Percentiles rank a stretch among this genome's conserved stretches.
Conservation (phyloP, 2,797 vertebrate species). For the Thamnophis elegans region DNA sequence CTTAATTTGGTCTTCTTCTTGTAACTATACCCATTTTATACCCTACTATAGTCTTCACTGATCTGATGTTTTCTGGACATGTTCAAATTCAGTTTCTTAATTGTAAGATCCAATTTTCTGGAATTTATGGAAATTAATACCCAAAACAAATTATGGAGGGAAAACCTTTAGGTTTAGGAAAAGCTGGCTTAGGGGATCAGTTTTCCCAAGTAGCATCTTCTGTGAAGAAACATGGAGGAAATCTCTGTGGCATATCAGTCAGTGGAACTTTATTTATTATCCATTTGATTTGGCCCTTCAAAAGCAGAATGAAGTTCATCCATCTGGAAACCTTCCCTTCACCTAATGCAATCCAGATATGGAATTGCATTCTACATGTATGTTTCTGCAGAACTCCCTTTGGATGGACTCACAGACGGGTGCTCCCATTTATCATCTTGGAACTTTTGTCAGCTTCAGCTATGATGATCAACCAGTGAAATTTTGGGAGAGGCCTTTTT, state of each 20-base stretch:
- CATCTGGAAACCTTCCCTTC: conserved; percentile 61
- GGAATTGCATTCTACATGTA: conserved; percentile 47
- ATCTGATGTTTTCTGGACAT: neutral
- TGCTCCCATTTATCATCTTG: neutral
- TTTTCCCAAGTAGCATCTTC: conserved; percentile 33
- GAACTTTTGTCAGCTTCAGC: conserved; percentile 20
- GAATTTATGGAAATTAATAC: neutral
- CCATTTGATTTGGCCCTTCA: conserved; percentile 46
- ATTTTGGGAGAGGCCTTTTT: neutral
- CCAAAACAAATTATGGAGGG: neutral
- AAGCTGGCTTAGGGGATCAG: neutral
- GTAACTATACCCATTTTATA: neutral
- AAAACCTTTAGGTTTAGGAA: neutral
- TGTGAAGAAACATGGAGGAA: conserved; percentile 48
- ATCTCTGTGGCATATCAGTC: conserved; percentile 56
- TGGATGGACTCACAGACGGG: conserved; percentile 56
- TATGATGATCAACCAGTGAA: neutral
- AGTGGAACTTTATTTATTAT: conserved; percentile 59
- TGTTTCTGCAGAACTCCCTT: conserved; percentile 51
- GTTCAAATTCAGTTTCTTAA: neutral
- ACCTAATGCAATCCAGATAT: conserved; percentile 67
- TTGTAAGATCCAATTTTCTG: neutral
- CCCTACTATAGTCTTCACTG: fast-evolving
- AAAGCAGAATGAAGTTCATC: conserved; percentile 65
- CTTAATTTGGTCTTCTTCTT: neutral